A percentile compares a stretch with the other conserved stretches of the same genome.
These are phyloP conservation scores for Malurus leucopterus DNA, from an alignment of 2,797 vertebrate species.

Conservation along the genomic window DNA sequence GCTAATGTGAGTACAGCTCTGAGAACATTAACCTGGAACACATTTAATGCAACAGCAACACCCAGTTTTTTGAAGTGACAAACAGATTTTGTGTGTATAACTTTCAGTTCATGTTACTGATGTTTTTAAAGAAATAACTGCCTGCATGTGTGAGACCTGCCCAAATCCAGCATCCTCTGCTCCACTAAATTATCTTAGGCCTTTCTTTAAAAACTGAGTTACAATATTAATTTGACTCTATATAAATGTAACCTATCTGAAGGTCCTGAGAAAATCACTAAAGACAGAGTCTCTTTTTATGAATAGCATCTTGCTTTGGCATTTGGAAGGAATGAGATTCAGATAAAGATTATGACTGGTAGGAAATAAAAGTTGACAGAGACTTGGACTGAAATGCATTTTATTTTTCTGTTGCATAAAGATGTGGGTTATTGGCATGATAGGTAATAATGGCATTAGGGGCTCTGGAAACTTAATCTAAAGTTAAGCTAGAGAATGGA, in stretches of 20 bases:
- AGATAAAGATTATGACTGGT: neutral
- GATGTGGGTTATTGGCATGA: neutral
- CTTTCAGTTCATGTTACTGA: accelerated
- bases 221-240: neutral
- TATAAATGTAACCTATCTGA: neutral
- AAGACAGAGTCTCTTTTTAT: neutral
- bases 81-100: neutral
- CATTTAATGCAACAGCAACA: neutral
- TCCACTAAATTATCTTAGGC: neutral
- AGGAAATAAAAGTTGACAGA: neutral
- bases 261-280: neutral
- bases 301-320: neutral
- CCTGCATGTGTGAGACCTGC: neutral
- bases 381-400: neutral
- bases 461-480: neutral
- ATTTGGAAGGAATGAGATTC: neutral
- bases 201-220: neutral
- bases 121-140: neutral
- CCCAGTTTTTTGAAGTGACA: neutral
- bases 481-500: neutral
- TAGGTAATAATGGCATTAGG: neutral
- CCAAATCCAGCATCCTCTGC: neutral
- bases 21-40: neutral
- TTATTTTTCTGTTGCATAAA: neutral
- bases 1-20: constrained; percentile 85